Conservation (phyloP, 2,888 invertebrate species). For the Geotrupes spiniger region DNA sequence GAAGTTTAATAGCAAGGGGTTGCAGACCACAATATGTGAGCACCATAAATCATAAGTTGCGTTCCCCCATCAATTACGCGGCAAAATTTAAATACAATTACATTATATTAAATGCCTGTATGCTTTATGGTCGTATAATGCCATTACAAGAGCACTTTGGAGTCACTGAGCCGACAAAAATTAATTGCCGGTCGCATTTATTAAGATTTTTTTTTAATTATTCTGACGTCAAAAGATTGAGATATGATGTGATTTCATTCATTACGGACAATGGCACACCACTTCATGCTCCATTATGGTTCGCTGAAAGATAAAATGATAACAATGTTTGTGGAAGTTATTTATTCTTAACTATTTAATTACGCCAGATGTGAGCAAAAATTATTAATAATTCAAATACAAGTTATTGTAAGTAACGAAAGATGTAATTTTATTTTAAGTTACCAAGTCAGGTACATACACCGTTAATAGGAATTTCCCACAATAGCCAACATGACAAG, state of each 20-base stretch:
- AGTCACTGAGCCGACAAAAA: constrained; percentile 30
- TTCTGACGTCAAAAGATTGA: constrained; percentile 10
- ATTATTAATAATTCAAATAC: no score
- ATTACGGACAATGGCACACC: neutral
- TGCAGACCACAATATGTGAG: neutral
- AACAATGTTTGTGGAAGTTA: neutral
- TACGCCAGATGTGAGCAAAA: no score
- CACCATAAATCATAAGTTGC: neutral
- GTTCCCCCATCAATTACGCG: constrained; percentile 5
- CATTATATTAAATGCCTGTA: constrained; percentile 30
- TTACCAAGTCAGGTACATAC: neutral
- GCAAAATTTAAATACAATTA: constrained; percentile 31
- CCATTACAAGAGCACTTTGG: constrained; percentile 24
- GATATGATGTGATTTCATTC: constrained; percentile 6
- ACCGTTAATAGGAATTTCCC: neutral
- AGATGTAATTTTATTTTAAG: no score
- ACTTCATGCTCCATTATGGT: constrained; percentile 1
- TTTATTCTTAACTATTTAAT: no score
- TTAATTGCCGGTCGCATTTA: constrained; percentile 31
- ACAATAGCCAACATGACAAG: no score
- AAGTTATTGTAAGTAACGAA: no score
- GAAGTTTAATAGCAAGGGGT: neutral
- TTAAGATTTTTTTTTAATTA: constrained; percentile 29
- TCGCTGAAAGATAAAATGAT: neutral
- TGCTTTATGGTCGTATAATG: constrained; percentile 19